These are phyloP conservation scores for Caranx ignobilis DNA, from an alignment of 2,113 vertebrate genomes.

Conservation along the genomic window DNA sequence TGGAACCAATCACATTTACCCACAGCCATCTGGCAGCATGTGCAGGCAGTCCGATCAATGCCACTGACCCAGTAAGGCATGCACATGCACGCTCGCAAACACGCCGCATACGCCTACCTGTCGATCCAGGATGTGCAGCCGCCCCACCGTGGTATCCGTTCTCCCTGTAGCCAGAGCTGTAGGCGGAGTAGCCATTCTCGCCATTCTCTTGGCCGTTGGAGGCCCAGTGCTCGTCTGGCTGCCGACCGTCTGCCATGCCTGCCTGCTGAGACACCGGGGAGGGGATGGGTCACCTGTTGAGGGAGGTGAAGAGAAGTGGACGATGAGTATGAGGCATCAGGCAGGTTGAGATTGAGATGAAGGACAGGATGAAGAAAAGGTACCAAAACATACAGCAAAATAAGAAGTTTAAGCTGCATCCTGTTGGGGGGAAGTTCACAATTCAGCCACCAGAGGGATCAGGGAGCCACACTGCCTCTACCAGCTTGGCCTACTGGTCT, in stretches of 20 bases:
- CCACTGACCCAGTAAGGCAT: slow-evolving; percentile 13
- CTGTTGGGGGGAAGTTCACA: neutral
- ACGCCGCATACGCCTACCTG: slow-evolving; percentile 58
- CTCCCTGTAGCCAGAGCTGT: slow-evolving; percentile 72
- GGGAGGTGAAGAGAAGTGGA: neutral
- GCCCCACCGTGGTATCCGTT: slow-evolving; percentile 76
- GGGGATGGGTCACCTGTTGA: slow-evolving; percentile 54
- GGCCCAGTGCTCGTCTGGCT: slow-evolving; percentile 77
- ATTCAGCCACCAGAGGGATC: slow-evolving; percentile 63
- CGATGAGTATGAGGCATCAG: neutral
- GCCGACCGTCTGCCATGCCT: slow-evolving; percentile 81
- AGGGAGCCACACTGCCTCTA: neutral
- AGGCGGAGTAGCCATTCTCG: slow-evolving; percentile 78
- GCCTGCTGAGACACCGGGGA: slow-evolving; percentile 62
- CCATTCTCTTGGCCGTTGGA: slow-evolving; percentile 77
- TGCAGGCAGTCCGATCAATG: slow-evolving; percentile 20
- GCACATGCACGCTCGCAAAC: slow-evolving; percentile 6
- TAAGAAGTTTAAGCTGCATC: neutral
- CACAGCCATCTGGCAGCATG: slow-evolving; percentile 34
- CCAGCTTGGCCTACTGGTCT: slow-evolving; percentile 19
- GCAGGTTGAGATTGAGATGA: neutral
- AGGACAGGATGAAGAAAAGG: too few species aligned
- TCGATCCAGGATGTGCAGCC: slow-evolving; percentile 55
- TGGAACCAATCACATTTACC: slow-evolving; percentile 28
- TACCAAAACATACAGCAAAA: neutral